Conservation (phyloP, 2,888 invertebrate species). For the Melanchra persicariae region DNA sequence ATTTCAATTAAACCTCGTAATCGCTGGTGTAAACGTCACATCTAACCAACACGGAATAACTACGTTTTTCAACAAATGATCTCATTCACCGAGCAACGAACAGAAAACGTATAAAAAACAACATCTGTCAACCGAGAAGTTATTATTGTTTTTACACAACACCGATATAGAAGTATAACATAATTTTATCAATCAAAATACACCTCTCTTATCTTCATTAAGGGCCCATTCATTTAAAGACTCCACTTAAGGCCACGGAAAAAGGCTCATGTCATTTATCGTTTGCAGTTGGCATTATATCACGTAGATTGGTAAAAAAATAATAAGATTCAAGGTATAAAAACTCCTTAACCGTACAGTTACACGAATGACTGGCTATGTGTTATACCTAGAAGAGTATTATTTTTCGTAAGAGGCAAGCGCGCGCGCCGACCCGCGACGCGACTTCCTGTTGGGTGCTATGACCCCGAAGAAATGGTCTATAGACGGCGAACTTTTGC, state of each 20-base stretch:
- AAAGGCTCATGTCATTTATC: constrained; percentile 9
- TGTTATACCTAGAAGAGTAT: constrained; percentile 85
- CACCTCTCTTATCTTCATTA: constrained; percentile 37
- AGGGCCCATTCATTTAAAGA: constrained; percentile 26
- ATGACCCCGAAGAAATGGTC: constrained; percentile 90
- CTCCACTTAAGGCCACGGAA: constrained; percentile 10
- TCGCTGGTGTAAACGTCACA: constrained; percentile 19
- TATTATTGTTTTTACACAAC: constrained; percentile 59
- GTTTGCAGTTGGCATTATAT: constrained; percentile 18
- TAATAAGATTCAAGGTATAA: constrained; percentile 59
- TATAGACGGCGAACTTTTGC: constrained; percentile 81
- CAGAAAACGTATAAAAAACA: constrained; percentile 44
- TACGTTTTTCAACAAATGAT: constrained; percentile 52
- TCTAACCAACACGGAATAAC: constrained; percentile 14
- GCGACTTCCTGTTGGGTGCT: constrained; percentile 89
- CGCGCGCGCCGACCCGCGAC: constrained; percentile 88
- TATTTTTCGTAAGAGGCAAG: constrained; percentile 88
- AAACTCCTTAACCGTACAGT: constrained; percentile 72
- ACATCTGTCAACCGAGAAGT: constrained; percentile 47
- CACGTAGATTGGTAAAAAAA: constrained; percentile 10
- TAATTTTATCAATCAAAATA: constrained; percentile 51
- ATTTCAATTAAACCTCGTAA: constrained; percentile 20
- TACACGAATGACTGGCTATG: constrained; percentile 81
- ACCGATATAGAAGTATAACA: constrained; percentile 37
- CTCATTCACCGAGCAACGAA: constrained; percentile 29